Evolutionary conservation across 2,888 invertebrate species (phyloP), one percentile per base, ranked within the genome.

Genomic region (Prenolepis imparis): DNA sequence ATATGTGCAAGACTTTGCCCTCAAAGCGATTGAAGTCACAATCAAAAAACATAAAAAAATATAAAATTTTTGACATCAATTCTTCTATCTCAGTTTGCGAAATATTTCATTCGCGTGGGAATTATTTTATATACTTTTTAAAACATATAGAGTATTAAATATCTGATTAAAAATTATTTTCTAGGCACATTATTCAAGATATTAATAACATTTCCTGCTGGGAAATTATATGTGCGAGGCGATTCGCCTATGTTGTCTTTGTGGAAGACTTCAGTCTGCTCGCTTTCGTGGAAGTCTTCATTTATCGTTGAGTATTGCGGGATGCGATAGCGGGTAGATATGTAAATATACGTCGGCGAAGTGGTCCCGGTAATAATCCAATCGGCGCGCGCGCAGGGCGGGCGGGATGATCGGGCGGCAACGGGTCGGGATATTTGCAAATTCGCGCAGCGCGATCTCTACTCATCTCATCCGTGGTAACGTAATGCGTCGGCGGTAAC

Each of bases 381-480:
- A 78, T 78, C 59, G 44, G 18, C 68, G 15, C 44, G 15, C 44
- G 59, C 57, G 9, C 28, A 21, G 18, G 24, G 9, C 36, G 59
- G 28, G 57, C 41, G 28, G 28, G 21, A 15, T 9, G 67, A 67
- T 77, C 61, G 48, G 36, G 48, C 75, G 63, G 32, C 57, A 61
- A 48, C 32, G 18, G 28, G 28, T 67, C 9, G 41, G 63, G 28
- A 64, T 63, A 75, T 75, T 73, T 64, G 78, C 77, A 75, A 82
- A 32, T 77, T 73, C 55, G 52, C 75, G 15, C 28, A 55, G 55
- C 61, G 24, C 59, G 64, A 36, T 44, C 52, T 64, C 63, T 55
- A 63, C 24, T 52, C 48, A 55, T 61, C 61, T 81, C 73, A 75
- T 75, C 48, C 81, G 77, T 41, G 39, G 72, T 59, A 78, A 78